Conservation (phyloP, 2,888 invertebrate genomes). For the Antheraea assamensis region DNA sequence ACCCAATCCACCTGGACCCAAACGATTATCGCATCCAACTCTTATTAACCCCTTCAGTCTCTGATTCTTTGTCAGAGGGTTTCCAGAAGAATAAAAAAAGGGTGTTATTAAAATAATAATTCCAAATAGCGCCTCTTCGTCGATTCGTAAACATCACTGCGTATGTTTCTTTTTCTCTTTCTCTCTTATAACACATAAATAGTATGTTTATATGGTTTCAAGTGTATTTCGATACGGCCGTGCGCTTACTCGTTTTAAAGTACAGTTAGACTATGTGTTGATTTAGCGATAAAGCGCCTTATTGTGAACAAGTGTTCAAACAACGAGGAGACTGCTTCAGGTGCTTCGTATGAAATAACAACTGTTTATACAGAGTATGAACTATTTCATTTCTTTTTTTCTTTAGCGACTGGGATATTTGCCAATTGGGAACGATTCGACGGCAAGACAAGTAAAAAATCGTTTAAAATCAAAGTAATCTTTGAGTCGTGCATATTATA, state of each 20-base stretch:
- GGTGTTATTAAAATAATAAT: not conserved
- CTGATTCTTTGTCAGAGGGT: no score
- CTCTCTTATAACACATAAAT: not conserved
- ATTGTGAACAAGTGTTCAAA: not conserved
- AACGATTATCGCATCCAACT: no score
- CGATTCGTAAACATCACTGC: not conserved
- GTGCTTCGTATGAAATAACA: not conserved
- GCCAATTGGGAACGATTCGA: not conserved
- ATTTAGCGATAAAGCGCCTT: constrained; percentile 9
- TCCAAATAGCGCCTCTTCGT: not conserved
- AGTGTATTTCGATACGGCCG: not conserved
- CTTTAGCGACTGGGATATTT: not conserved
- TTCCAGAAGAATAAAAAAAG: not conserved
- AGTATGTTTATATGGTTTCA: not conserved
- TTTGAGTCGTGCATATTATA: not conserved
- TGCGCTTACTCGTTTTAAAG: not conserved
- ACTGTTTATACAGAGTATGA: not conserved
- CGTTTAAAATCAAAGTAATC: not conserved
- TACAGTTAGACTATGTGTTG: not conserved
- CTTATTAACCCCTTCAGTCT: not conserved
- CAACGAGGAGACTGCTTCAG: not conserved
- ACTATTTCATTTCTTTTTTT: not conserved
- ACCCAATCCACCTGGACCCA: no score
- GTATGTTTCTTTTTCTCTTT: not conserved
- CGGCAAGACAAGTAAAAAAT: not conserved